Conservation (phyloP, 2,888 invertebrate species). For the Ectemnius lituratus region DNA sequence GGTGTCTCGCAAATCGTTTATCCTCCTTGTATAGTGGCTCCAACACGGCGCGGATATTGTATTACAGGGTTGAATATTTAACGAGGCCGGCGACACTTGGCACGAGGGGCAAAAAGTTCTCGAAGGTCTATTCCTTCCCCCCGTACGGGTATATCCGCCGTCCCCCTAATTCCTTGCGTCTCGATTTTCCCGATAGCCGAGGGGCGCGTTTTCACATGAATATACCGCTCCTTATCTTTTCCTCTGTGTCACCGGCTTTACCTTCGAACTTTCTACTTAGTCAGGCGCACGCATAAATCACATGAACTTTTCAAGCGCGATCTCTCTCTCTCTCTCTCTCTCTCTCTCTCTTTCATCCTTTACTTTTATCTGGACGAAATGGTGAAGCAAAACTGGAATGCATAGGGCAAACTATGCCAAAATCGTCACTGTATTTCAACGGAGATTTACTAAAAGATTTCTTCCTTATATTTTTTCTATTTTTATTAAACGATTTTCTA, state of each 20-base stretch:
- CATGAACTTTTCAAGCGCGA: conserved; percentile 48
- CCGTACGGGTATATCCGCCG: conserved; percentile 50
- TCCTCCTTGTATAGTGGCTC: conserved; percentile 58
- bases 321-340: neutral
- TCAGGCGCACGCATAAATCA: conserved; percentile 23
- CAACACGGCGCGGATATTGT: conserved; percentile 76
- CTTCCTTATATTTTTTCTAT: conserved; percentile 26
- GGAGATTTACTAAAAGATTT: neutral
- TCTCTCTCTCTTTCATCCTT: neutral
- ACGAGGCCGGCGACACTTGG: conserved; percentile 73
- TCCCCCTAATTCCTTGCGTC: conserved; percentile 65
- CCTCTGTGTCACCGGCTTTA: conserved; percentile 45
- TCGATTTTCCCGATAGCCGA: conserved; percentile 60
- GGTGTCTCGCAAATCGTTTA: conserved; percentile 62
- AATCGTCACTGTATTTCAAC: neutral
- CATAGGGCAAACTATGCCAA: neutral
- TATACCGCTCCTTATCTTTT: conserved; percentile 47
- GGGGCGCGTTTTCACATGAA: conserved; percentile 46
- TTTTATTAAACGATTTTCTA: conserved; percentile 34
- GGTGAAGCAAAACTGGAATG: no score
- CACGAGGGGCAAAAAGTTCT: conserved; percentile 62
- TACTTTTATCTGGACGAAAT: no score
- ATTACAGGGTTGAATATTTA: conserved; percentile 80
- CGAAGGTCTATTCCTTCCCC: conserved; percentile 45
- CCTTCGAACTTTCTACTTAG: conserved; percentile 30